These are phyloP conservation scores for Archilochus colubris DNA, from an alignment of 2,113 vertebrate genomes.

Conservation along the genomic window DNA sequence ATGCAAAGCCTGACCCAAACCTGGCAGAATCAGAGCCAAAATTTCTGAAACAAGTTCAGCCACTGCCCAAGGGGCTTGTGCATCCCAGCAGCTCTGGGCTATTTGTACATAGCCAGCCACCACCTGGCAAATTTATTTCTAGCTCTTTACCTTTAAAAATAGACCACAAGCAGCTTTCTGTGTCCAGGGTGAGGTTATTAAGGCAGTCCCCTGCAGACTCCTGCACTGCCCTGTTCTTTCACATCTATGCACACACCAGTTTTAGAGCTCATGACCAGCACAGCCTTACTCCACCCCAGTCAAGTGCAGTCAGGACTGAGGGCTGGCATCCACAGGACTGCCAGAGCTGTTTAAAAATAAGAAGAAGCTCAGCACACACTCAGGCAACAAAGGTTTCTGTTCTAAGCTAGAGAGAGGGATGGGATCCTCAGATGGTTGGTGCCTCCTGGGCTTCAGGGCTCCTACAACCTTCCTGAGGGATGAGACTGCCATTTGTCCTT, in stretches of 20 bases:
- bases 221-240: not conserved
- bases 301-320: fast-evolving
- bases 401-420: not conserved
- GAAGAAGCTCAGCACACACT: not conserved
- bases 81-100: not conserved
- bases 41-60: not conserved
- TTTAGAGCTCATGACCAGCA: not conserved
- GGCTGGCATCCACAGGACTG: not conserved
- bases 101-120: not conserved
- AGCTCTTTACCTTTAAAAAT: slow-evolving; percentile 32
- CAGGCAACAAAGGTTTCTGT: not conserved
- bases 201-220: not conserved
- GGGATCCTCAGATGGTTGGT: not conserved
- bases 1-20: not conserved
- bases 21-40: not conserved
- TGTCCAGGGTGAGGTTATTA: not conserved
- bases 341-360: slow-evolving; percentile 33
- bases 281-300: not conserved
- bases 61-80: not conserved
- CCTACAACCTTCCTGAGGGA: not conserved
- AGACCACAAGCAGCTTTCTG: not conserved
- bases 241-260: not conserved
- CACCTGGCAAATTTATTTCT: not conserved
- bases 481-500: not conserved
- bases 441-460: not conserved